A percentile compares a stretch with the other conserved stretches of the same genome.
Evolutionary conservation across 2,113 vertebrate genomes (phyloP).

Genomic region (Tinamus guttatus): DNA sequence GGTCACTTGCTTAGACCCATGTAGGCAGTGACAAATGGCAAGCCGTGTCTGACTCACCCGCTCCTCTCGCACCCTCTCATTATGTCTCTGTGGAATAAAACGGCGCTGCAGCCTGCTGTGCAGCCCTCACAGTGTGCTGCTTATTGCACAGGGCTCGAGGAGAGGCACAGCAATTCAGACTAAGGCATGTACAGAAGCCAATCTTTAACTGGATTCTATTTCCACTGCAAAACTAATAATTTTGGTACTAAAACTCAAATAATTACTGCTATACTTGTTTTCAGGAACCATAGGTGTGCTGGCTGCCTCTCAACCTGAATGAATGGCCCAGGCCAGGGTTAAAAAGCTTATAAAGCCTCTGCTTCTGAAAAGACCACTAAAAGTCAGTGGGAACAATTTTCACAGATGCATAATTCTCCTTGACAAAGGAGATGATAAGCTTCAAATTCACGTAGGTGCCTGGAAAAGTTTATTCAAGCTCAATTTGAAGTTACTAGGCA

Average conservation of each 20-base stretch:
- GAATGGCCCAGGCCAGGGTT: background rate
- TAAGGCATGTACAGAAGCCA: background rate
- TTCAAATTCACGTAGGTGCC: background rate
- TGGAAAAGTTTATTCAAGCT: background rate
- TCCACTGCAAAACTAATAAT: background rate
- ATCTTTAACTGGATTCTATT: conserved; percentile 19
- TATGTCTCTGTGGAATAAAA: conserved; percentile 18
- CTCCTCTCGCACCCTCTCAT: conserved; percentile 6
- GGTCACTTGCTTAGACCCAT: conserved; percentile 12
- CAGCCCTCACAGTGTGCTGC: background rate
- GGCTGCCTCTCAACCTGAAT: background rate
- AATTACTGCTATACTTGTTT: conserved; percentile 22
- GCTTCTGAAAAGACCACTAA: conserved; percentile 21
- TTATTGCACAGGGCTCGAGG: background rate
- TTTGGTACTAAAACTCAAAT: background rate
- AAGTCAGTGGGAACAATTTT: background rate
- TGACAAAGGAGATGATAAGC: background rate
- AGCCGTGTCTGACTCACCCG: conserved; percentile 26
- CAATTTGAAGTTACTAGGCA: background rate
- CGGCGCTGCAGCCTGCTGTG: background rate
- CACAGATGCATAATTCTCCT: background rate
- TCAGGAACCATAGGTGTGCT: background rate
- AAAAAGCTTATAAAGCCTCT: background rate
- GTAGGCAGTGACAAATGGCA: conserved; percentile 12
- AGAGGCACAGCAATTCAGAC: conserved; percentile 1